Evolutionary conservation across 1,140 invertebrate species (phyloP), one percentile per base, ranked within the genome.

Genomic region (Apis dorsata): DNA sequence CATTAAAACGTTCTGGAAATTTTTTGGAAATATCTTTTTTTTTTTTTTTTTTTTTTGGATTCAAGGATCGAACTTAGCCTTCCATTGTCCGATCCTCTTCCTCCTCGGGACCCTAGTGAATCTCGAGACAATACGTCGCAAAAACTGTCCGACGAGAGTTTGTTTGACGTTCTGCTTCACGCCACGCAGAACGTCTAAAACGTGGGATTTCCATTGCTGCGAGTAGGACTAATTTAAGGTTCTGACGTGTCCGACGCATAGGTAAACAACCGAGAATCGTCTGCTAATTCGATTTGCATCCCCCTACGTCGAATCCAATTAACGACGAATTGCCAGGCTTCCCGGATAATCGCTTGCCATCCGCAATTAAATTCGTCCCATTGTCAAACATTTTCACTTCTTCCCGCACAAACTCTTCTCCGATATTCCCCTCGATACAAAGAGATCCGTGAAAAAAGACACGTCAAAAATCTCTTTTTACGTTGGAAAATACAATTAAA

Each of bases 251-350:
- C 84, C 71, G 84, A 81, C 79, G 76, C 87, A 68, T 71, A 66
- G 86, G 87, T 88, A 88, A 88, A 88, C 84, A 88, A 86, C 86
- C 86, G 77, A 77, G 86, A 88, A 88, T 82, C 83, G 83, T 82
- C 84, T 81, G 80, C 84, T 88, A 88, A 88, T 85, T 88, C 87
- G 71, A 88, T 88, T 88, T 88, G 63, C 81, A 44, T 28, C n/a
- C 34, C 76, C 57, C 86, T 57, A 79, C 68, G 84, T 83, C 81
- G 78, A 85, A 88, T 88, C 86, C 87, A 88, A 88, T 88, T 88
- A 88, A 77, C 77, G 60, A 21, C 59, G 69, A 76, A 75, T 83
- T 85, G 75, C 84, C 72, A 44, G 86, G 87, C 86, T 88, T 88
- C 86, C 69, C 80, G 69, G 80, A 81, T 85, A 81, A 88, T 88